Conservation (phyloP, 1,140 invertebrate species). For the Gonioctena quinquepunctata region DNA sequence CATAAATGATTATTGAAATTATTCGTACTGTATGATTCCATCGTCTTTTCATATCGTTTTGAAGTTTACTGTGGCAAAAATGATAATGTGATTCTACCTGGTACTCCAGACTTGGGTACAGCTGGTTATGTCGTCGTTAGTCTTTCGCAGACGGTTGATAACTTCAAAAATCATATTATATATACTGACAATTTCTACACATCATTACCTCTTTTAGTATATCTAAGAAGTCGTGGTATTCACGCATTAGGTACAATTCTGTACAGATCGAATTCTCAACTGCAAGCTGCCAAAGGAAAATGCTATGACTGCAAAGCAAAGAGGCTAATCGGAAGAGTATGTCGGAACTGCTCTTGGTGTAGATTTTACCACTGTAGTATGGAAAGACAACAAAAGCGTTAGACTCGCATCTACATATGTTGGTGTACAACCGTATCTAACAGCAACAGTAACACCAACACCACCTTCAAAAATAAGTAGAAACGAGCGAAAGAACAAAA, state of each 20-base stretch:
- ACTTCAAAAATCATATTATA: neutral
- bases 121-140: too few species aligned
- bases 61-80: conserved; percentile 1
- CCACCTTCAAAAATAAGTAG: neutral
- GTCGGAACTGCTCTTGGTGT: conserved; percentile 18
- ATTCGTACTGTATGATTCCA: neutral
- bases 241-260: neutral
- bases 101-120: too few species aligned
- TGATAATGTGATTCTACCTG: neutral
- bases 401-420: conserved; percentile 19
- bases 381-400: conserved; percentile 36
- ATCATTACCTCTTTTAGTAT: neutral
- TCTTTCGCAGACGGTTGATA: neutral
- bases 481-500: conserved; percentile 25
- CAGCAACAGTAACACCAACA: neutral
- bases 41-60: conserved; percentile 8
- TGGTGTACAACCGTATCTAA: neutral
- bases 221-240: neutral
- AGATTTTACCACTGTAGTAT: conserved; percentile 28
- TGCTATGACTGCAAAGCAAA: neutral
- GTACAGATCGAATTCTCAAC: neutral
- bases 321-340: neutral
- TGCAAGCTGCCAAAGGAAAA: neutral
- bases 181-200: neutral
- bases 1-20: conserved; percentile 16